Conservation (phyloP, 2,888 invertebrate genomes). For the Hypselothyrea guttata region DNA sequence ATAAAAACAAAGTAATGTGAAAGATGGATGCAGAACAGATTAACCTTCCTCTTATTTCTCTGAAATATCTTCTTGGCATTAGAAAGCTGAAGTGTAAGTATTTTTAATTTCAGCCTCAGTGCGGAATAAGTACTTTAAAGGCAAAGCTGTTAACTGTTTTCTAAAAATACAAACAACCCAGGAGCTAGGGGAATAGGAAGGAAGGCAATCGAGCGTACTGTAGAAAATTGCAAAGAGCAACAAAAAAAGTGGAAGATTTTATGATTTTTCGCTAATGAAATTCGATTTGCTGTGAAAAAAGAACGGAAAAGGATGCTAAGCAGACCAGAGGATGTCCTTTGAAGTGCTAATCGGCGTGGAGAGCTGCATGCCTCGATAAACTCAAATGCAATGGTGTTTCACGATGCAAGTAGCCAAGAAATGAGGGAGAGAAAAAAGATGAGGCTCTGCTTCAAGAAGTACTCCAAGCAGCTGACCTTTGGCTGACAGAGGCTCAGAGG, state of each 20-base stretch:
- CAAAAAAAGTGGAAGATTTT: constrained; percentile 47
- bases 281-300: constrained; percentile 41
- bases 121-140: constrained; percentile 8
- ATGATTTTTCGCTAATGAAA: constrained; percentile 53
- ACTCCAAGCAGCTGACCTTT: background rate
- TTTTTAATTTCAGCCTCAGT: background rate
- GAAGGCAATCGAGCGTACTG: constrained; percentile 1
- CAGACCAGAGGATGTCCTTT: constrained; percentile 6
- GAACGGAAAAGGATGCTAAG: background rate
- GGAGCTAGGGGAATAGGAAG: background rate
- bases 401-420: constrained; percentile 18
- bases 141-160: constrained; percentile 51
- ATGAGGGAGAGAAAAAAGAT: background rate
- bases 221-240: constrained; percentile 41
- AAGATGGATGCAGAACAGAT: no score
- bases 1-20: no score
- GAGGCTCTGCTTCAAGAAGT: no score
- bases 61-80: background rate
- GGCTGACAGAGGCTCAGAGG: constrained; percentile 8
- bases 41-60: no score
- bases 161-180: constrained; percentile 54
- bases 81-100: background rate
- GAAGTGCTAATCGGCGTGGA: constrained; percentile 34
- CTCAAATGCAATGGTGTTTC: constrained; percentile 10
- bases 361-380: constrained; percentile 26